Evolutionary conservation across 30 jellyfish, hydroid and myxozoan species (phyloP), one percentile per base, ranked within the genome.

Genomic region (Turritopsis rubra): DNA sequence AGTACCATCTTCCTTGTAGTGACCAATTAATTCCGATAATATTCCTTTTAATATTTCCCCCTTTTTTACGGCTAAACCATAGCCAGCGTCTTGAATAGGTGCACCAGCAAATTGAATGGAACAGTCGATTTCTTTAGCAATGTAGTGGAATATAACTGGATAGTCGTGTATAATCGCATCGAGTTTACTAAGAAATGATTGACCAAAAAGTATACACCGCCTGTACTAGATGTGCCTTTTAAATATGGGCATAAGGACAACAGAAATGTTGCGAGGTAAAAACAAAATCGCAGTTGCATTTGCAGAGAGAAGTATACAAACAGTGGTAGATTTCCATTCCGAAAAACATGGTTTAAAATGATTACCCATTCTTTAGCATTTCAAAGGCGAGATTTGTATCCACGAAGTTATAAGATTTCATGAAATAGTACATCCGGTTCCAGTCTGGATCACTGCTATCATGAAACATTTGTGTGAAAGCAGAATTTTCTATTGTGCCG

Each of bases 71-170:
- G 83, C 83, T 18, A 74, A 74, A 8, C 83, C 83, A 74, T 25
- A 30, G 25, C 83, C 83, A 74, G 83, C 83, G n/a, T 74, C 83
- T 74, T 27, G 52, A 27, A 74, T 25, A n/a, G 83, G 83, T n/a
- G 28, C 16, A 3, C 83, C 83, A 7, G 83, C 83, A 27, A 74
- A 30, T 8, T 28, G 83, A 4, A 74, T 27, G 53, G 28, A 21
- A 74, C 83, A 74, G 28, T n/a, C 54, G 25, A 30, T 25, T 21
- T 74, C 83, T 74, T 74, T 74, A 1, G 83, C 52, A 21, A 74
- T 21, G 66, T 21, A n/a, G n/a, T 74, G 83, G 19, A 25, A 8
- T 30, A 74, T 25, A 19, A 74, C 83, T 5, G 83, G 66, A 28
- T 74, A 74, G 83, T 74, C 83, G 18, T 74, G 83, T 5, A 74